Evolutionary conservation across 64 coral and sea anemone species (phyloP), one percentile per base, ranked within the genome.

Genomic region (Dendronephthya gigantea): DNA sequence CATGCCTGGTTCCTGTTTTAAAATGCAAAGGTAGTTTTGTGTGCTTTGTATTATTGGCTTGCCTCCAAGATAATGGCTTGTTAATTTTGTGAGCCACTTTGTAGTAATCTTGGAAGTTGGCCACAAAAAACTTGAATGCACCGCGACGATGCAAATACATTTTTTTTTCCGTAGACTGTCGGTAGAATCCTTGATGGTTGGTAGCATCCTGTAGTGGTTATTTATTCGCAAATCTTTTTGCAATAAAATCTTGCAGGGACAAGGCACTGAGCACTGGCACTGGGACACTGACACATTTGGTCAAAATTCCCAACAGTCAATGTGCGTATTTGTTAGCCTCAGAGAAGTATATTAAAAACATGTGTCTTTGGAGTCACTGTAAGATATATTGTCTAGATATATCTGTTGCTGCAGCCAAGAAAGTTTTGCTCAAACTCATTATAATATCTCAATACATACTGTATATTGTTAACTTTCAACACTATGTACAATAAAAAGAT

Each of bases 11-110:
- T 86, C 84, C 40, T 86, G 84, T 65, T 90, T 86, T 16, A 90
- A 65, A 34, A 86, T 40, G 14, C 70, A 84, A 23, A 90, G 39
- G 27, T 86, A 90, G 41, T 86, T 41, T 48, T 90, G 83, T 4
- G 89, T 90, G 27, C 48, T 86, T 86, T 90, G 84, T 52, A 90
- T 81, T 36, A 90, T 43, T 86, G 89, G 84, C 38, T 86, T 75
- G 7, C 30, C 84, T 9, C 84, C 84, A 29, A 90, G 89, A 37
- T 90, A 90, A 49, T 86, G 74, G 7, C 59, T 83, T 6, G 89
- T 37, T 36, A 90, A 39, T 85, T 90, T 36, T 22, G 84, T 25
- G 39, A 90, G 89, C 84, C 89, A 90, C 45, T 82, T 48, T 14
- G 89, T 49, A 86, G 25, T 86, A 90, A 75, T 90, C 84, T 59